phyloP scores from a whole-genome alignment of 2,888 invertebrate genomes.

The Quadroppia sp. region DNA sequence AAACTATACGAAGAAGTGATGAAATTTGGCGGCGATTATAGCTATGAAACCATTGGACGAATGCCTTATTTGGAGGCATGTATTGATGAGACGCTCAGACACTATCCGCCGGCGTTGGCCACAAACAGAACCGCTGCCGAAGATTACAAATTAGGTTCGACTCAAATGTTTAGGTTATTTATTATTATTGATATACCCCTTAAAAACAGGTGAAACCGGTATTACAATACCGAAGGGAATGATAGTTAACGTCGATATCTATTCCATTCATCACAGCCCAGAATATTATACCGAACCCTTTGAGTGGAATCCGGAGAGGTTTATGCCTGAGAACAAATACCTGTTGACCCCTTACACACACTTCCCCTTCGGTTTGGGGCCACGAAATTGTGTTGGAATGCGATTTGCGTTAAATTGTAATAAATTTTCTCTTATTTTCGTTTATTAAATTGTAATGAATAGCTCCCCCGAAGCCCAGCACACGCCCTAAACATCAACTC shows the following conservation, averaged over 20 bases:
- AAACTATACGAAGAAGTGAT: conserved; percentile 57
- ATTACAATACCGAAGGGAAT: conserved; percentile 43
- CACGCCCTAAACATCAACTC: no score
- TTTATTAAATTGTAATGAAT: no score
- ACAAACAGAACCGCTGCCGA: conserved; percentile 37
- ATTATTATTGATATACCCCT: neutral
- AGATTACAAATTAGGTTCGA: conserved; percentile 42
- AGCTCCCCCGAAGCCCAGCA: no score
- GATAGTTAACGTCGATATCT: conserved; percentile 40
- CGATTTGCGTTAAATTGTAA: no score
- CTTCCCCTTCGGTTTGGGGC: conserved; percentile 46
- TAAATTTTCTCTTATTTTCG: no score
- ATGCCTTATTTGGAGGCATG: conserved; percentile 44
- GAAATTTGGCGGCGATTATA: neutral
- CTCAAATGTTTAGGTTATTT: neutral
- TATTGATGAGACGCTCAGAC: conserved; percentile 44
- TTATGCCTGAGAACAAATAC: conserved; percentile 46
- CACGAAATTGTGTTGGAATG: conserved; percentile 47
- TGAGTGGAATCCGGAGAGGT: conserved; percentile 46
- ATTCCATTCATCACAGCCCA: conserved; percentile 45
- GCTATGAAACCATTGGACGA: conserved; percentile 18
- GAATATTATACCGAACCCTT: conserved; percentile 45
- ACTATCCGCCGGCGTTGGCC: conserved; percentile 38
- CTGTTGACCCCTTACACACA: conserved; percentile 44
- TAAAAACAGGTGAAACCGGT: conserved; percentile 29